Evolutionary conservation across 2,797 vertebrate genomes (phyloP), one percentile per base, ranked within the genome.

Genomic region (Mus caroli): DNA sequence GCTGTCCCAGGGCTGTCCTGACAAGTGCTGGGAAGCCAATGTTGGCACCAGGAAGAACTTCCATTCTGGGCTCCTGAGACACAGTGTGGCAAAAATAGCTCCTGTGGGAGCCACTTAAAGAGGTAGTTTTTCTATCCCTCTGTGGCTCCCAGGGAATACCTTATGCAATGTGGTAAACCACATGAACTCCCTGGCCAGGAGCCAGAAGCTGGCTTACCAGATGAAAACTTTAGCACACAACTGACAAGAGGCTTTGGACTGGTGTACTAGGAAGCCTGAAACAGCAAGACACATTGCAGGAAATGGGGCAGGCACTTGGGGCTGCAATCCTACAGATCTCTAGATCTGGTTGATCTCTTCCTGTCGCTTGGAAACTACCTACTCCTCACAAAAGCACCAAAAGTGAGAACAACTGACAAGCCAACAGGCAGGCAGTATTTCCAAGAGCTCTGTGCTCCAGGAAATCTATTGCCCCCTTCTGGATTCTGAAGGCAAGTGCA

Each of bases 81-180:
- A 71, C 11, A 37, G 83, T 19, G n/a, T 91, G 93, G 93, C 91
- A 92, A 86, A 95, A 97, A 95, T 71, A 92, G 91, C 87, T 94
- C 46, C 3, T 1, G 76, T 0, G 9, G 79, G 52, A 78, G 78
- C 78, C 88, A 52, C 22, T 58, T 52, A 76, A 64, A 93, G 77
- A 83, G 54, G 50, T 2, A 9, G 37, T 50, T 85, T 96, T 95
- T 88, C 95, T 78, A 46, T 17, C 34, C 54, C 87, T 95, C 69
- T 62, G 93, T 0, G 14, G 79, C 84, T 90, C 92, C 80, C 73
- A 54, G 94, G 96, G 94, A 97, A 69, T 83, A 75, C 94, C 88
- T 94, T 67, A 52, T 0, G 22, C 46, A n/a, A 79, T 19, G 50
- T 8, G 60, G 83, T 52, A 79, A 95, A 82, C 82, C 9, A 15